phyloP scores from a whole-genome alignment of 1,140 invertebrate species.

The Drosophila saltans region DNA sequence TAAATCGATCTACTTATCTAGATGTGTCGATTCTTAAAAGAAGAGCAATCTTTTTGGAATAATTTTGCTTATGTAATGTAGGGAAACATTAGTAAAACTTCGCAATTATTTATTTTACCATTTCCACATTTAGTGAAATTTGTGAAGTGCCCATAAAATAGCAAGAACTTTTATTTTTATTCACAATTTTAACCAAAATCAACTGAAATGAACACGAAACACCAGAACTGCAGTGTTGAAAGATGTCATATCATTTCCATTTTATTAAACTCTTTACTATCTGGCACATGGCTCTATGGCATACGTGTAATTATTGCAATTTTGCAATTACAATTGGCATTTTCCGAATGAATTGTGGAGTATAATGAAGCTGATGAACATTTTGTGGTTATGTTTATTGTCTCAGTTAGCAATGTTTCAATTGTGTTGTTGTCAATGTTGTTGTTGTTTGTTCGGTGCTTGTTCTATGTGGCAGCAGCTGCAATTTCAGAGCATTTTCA shows the following conservation, averaged over 20 bases:
- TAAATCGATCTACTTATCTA: too few relatives aligned
- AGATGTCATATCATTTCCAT: background rate
- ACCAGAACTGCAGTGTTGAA: too few relatives aligned
- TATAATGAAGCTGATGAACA: conserved; percentile 70
- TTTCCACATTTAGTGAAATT: too few relatives aligned
- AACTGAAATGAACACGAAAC: too few relatives aligned
- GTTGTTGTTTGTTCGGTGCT: conserved; percentile 19
- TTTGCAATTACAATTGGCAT: conserved; percentile 26
- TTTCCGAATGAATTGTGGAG: conserved; percentile 53
- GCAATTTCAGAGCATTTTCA: conserved; percentile 31
- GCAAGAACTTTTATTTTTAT: too few relatives aligned
- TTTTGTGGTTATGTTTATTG: conserved; percentile 69
- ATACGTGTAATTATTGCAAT: conserved; percentile 7
- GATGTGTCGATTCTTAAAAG: too few relatives aligned
- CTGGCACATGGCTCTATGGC: background rate
- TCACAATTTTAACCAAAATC: too few relatives aligned
- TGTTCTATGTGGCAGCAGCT: conserved; percentile 26
- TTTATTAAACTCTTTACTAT: background rate
- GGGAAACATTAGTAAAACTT: too few relatives aligned
- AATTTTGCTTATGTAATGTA: too few relatives aligned
- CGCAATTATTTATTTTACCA: too few relatives aligned
- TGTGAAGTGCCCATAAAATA: too few relatives aligned
- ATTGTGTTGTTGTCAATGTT: conserved; percentile 18
- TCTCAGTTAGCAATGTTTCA: conserved; percentile 36
- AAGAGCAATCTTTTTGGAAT: too few relatives aligned